phyloP scores from a whole-genome alignment of 2,888 invertebrate genomes.

The Dioctria rufipes region DNA sequence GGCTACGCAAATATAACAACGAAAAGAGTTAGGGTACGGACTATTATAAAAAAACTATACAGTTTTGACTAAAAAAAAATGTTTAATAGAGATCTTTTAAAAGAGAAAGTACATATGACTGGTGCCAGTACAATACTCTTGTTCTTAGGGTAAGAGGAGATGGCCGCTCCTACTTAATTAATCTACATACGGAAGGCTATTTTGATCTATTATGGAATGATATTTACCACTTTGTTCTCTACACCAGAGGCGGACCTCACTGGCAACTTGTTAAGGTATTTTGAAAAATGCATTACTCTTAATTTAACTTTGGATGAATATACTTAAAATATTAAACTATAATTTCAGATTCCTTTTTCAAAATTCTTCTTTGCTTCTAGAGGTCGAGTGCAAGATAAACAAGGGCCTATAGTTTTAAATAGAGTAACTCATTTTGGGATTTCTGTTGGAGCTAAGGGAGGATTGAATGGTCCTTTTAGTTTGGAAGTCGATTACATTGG shows the following conservation, averaged over 20 bases:
- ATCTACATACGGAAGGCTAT: constrained; percentile 82
- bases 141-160: constrained; percentile 92
- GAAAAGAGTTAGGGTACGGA: constrained; percentile 76
- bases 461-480: constrained; percentile 85
- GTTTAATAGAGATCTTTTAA: constrained; percentile 83
- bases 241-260: constrained; percentile 97
- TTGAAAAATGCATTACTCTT: not conserved
- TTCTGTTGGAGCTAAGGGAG: constrained; percentile 81
- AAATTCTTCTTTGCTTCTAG: constrained; percentile 89
- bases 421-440: constrained; percentile 85
- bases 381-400: constrained; percentile 89
- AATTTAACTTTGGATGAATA: not conserved
- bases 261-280: constrained; percentile 92
- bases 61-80: not conserved
- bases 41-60: not conserved
- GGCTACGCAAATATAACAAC: constrained; percentile 89
- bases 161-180: constrained; percentile 90
- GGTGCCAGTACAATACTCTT: constrained; percentile 82
- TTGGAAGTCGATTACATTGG: constrained; percentile 96
- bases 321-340: constrained; percentile 33
- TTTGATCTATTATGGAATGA: constrained; percentile 94
- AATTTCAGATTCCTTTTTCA: constrained; percentile 91
- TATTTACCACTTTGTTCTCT: constrained; percentile 87
- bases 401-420: constrained; percentile 76
- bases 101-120: constrained; percentile 80